Evolutionary conservation across 2,113 vertebrate species (phyloP), one percentile per base, ranked within the genome.

Genomic region (Neopipo cinnamomea): DNA sequence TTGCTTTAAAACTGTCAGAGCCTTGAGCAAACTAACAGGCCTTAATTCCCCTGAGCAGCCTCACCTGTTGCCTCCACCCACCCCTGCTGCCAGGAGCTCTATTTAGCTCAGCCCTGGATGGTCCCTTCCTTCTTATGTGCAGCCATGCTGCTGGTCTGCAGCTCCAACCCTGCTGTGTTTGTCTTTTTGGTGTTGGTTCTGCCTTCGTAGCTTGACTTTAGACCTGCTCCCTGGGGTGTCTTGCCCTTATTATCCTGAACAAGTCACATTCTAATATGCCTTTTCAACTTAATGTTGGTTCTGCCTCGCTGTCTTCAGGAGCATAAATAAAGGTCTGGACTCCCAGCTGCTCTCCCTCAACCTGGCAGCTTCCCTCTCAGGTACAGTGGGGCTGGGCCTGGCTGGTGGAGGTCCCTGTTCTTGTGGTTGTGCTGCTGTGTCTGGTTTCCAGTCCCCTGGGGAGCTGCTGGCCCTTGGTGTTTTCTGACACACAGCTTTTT

Each of bases 121-220:
- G 1, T 4, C 0, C 0, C 0, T 24, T 15, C 0, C 0, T 8
- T 0, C 0, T 14, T 4, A 0, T 3, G 0, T 84, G 1, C 0
- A 3, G 33, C 8, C 5, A 0, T 17, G 3, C 0, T 90, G 12
- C 4, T 58, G 1, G 5, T 10, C 0, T 71, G 7, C 0, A 19
- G 9, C 1, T 67, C 3, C 0, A 8, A 3, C 0, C 5, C 1
- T 35, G 6, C 3, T 65, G 0, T 11, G 9, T 1, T 1, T 52
- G 4, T 1, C 0, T 14, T 30, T 41, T 42, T 42, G 5, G 11
- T 9, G 2, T 50, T 66, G 6, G 3, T 0, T 65, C 8, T 63
- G 23, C 1, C 0, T 73, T 61, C 1, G 37, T 11, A 3, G 2
- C 0, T 24, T 37, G 7, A 4, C 0, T 31, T 5, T 12, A 8